Percentiles rank a stretch among this genome's conserved stretches.
Conservation (phyloP, 2,888 invertebrate genomes). For the Heliconius charithonia region DNA sequence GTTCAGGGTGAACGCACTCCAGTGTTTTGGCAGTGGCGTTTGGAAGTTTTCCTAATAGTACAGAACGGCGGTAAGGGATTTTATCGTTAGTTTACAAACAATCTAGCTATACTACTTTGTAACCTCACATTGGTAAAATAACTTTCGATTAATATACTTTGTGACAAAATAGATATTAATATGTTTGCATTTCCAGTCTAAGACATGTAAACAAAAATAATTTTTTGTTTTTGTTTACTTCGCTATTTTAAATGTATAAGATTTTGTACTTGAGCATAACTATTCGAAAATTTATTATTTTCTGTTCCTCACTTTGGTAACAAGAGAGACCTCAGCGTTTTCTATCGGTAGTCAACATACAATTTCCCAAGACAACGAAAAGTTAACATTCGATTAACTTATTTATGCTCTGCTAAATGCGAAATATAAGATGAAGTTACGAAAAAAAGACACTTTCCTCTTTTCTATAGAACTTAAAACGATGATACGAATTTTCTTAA, state of each 20-base stretch:
- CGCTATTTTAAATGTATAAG: not conserved
- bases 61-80: conserved; percentile 66
- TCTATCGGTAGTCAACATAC: too few species aligned
- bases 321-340: not conserved
- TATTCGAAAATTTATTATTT: not conserved
- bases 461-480: not conserved
- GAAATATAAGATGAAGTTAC: too few species aligned
- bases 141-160: not conserved
- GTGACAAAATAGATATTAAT: not conserved
- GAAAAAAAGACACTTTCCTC: too few species aligned
- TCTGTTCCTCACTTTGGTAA: not conserved
- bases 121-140: conserved; percentile 59
- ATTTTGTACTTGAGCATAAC: not conserved
- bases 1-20: conserved; percentile 79
- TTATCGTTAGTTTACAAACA: conserved; percentile 61
- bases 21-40: conserved; percentile 78
- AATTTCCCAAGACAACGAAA: too few species aligned
- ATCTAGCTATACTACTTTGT: conserved; percentile 41
- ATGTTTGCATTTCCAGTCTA: not conserved
- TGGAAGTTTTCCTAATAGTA: conserved; percentile 80
- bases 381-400: too few species aligned
- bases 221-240: too few species aligned
- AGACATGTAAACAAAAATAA: not conserved
- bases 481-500: not conserved
- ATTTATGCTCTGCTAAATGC: too few species aligned